Base-by-base conservation (phyloP, 2,113 vertebrate species). In the Zootoca vivipara region DNA sequence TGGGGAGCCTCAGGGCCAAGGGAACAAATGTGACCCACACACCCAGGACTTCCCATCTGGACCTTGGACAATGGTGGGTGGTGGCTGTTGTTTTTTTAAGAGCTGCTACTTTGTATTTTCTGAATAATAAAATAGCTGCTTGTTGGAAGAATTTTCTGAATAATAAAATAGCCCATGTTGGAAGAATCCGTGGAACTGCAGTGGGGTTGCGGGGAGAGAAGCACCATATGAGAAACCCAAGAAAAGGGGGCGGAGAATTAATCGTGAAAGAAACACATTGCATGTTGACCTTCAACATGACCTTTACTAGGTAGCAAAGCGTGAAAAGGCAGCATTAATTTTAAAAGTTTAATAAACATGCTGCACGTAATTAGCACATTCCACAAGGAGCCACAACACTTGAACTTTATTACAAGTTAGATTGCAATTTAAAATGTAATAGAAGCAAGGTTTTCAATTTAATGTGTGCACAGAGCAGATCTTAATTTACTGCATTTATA, bases 291-390 rank as follows among this genome's bases (percentile, higher is more conserved):
- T 73, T 79, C 85, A 90, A n/a, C 72, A 79, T 87, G 93, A 91
- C 93, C 92, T 94, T 93, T 93, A 93, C 38, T 79, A 83, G 38
- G 42, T 28, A 78, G 42, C 42, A 58, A 79, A 92, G 89, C 72
- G 65, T 75, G 58, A 91, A 92, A 95, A 93, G 86, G 89, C 88
- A 92, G 33, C 86, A 89, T 74, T 93, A 91, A 94, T 93, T 94
- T 69, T 89, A 87, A 87, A 72, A 75, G 46, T 81, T 86, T 42
- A 89, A 92, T 75, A 42, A 90, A 90, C 90, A 94, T 78, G 90
- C 87, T 89, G 70, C 52, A 75, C 16, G 42, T 88, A 81, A 85
- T 64, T 64, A 87, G 85, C 38, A 46, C 81, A 72, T 46, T 80
- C 89, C 87, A 67, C 18, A 46, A 78, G 46, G 38, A 78, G 35